Evolutionary conservation across 2,888 invertebrate genomes (phyloP).

Genomic region (Horisme vitalbata): DNA sequence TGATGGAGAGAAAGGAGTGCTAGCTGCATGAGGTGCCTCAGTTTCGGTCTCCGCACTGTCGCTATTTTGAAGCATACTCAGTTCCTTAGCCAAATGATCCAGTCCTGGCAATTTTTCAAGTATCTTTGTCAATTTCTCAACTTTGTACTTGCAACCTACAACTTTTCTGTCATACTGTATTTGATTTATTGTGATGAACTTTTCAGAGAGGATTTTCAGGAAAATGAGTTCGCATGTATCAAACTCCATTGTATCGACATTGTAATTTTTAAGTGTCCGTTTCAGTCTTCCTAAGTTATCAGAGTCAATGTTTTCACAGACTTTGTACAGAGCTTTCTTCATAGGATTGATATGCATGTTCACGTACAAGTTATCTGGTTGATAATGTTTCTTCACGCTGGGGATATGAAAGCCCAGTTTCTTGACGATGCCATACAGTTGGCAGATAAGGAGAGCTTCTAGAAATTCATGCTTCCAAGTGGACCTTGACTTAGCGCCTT

Average conservation of each 20-base stretch:
- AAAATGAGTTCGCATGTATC: conserved; percentile 64
- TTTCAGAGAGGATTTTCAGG: conserved; percentile 64
- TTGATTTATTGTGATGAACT: conserved; percentile 54
- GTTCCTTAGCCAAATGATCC: conserved; percentile 45
- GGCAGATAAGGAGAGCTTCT: conserved; percentile 68
- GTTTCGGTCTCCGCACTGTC: conserved; percentile 36
- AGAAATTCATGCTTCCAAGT: conserved; percentile 69
- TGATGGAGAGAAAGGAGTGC: conserved; percentile 23
- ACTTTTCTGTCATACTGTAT: conserved; percentile 37
- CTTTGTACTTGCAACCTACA: conserved; percentile 37
- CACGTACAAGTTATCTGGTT: conserved; percentile 47
- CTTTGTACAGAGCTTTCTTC: conserved; percentile 63
- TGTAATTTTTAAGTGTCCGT: conserved; percentile 54
- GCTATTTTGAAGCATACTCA: conserved; percentile 50
- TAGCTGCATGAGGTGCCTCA: conserved; percentile 24
- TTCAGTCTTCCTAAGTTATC: conserved; percentile 58
- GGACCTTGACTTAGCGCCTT: conserved; percentile 50
- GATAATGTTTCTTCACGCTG: conserved; percentile 52
- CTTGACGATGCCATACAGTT: conserved; percentile 58
- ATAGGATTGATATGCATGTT: conserved; percentile 58
- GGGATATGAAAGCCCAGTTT: conserved; percentile 63
- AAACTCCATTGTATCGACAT: conserved; percentile 56
- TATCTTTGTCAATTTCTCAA: conserved; percentile 56
- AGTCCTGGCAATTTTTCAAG: conserved; percentile 56
- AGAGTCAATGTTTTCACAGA: conserved; percentile 63